phyloP scores from a whole-genome alignment of 2,888 invertebrate genomes.

The Eulithis prunata region DNA sequence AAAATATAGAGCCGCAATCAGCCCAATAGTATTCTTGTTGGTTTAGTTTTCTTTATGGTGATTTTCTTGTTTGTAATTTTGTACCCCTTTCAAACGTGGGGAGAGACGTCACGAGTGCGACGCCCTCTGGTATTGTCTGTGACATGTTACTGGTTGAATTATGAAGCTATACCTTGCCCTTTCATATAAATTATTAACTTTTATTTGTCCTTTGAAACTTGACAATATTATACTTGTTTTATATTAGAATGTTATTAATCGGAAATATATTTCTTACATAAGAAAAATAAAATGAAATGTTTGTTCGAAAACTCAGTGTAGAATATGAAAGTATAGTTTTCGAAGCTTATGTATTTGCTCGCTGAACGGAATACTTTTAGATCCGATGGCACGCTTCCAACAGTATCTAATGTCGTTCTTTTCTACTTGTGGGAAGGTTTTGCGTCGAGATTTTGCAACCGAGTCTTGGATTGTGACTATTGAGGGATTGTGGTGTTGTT shows the following conservation, averaged over 20 bases:
- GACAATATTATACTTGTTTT: not conserved
- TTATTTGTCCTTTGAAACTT: not conserved
- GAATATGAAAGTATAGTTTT: not conserved
- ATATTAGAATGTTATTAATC: too few species aligned
- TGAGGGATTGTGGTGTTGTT: not conserved
- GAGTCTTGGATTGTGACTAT: too few species aligned
- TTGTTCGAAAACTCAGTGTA: not conserved
- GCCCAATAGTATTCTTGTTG: not conserved
- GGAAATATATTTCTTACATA: too few species aligned
- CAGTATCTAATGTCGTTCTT: constrained; percentile 11
- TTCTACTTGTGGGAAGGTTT: constrained; percentile 4
- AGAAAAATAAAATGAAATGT: too few species aligned
- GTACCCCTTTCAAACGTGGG: constrained; percentile 13
- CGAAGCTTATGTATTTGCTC: constrained; percentile 7
- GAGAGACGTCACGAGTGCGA: constrained; percentile 15
- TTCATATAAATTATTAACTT: not conserved
- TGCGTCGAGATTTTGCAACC: constrained; percentile 3
- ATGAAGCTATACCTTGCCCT: not conserved
- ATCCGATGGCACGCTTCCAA: constrained; percentile 35
- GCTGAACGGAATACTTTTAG: constrained; percentile 18
- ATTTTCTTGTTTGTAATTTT: constrained; percentile 8
- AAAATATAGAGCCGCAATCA: not conserved
- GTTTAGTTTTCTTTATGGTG: constrained; percentile 6
- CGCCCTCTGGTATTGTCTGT: constrained; percentile 20
- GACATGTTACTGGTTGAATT: constrained; percentile 16